Percentiles rank a stretch among this genome's conserved stretches.
These are phyloP conservation scores for Oligia latruncula DNA, from an alignment of 2,888 invertebrate species.

Conservation along the genomic window DNA sequence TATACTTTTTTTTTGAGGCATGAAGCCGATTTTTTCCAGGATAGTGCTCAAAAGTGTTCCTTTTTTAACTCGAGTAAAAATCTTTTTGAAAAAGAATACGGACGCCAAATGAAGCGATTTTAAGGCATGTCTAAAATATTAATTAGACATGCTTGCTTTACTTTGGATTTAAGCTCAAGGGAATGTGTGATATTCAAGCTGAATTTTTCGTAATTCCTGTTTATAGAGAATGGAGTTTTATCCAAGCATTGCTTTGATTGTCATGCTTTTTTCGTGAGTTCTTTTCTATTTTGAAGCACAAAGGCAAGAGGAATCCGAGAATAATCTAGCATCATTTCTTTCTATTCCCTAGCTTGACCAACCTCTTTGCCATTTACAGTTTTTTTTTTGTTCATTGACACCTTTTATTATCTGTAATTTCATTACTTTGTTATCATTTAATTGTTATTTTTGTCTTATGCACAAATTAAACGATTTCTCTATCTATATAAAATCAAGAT, in stretches of 20 bases:
- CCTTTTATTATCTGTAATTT: not conserved
- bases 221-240: not conserved
- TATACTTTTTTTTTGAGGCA: not conserved
- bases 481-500: no score
- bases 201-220: not conserved
- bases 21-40: not conserved
- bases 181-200: constrained; percentile 2
- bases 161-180: not conserved
- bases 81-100: not conserved
- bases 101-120: not conserved
- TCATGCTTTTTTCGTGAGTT: not conserved
- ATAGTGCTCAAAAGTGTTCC: constrained; percentile 4
- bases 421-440: no score
- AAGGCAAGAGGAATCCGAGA: not conserved
- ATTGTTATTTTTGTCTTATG: no score
- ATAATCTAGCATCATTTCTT: no score
- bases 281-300: not conserved
- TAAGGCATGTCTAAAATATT: constrained; percentile 1
- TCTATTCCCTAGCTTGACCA: no score
- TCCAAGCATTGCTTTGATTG: not conserved
- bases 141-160: constrained; percentile 17
- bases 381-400: not conserved
- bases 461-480: not conserved
- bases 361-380: not conserved
- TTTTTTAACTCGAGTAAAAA: constrained; percentile 2